phyloP scores from a whole-genome alignment of 2,888 invertebrate species.

The Chrysina gloriosa region DNA sequence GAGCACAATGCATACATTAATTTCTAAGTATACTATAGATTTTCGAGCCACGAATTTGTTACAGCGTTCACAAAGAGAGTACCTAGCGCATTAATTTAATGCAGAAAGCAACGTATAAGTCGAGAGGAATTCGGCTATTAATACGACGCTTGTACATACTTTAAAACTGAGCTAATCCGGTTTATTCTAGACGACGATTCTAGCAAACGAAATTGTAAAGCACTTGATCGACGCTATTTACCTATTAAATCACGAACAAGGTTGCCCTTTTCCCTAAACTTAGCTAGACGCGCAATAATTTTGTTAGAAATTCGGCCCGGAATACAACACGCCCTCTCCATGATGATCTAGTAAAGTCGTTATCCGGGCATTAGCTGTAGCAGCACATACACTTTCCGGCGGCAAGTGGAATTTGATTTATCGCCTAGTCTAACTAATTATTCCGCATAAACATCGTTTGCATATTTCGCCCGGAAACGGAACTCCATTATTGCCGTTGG shows the following conservation, averaged over 20 bases:
- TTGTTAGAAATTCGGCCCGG: conserved; percentile 25
- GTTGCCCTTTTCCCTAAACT: conserved; percentile 15
- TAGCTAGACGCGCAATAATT: conserved; percentile 32
- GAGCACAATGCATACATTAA: too few relatives aligned
- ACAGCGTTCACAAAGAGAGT: too few relatives aligned
- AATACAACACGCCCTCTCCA: conserved; percentile 27
- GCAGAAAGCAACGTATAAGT: too few relatives aligned
- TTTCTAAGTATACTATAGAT: too few relatives aligned
- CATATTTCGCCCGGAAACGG: conserved; percentile 26
- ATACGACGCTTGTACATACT: too few relatives aligned
- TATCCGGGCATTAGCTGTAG: conserved; percentile 22
- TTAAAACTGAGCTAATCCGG: too few relatives aligned
- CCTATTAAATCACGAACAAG: neutral
- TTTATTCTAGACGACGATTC: neutral
- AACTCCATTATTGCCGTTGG: conserved; percentile 24
- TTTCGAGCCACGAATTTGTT: too few relatives aligned
- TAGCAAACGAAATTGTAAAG: neutral
- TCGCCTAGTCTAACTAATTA: conserved; percentile 33
- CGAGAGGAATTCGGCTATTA: too few relatives aligned
- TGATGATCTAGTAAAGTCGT: conserved; percentile 33
- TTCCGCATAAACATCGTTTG: conserved; percentile 33
- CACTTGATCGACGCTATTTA: neutral
- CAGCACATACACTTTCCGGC: conserved; percentile 10
- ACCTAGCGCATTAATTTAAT: too few relatives aligned
- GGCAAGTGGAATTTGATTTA: conserved; percentile 28